Evolutionary conservation across 2,888 invertebrate genomes (phyloP).

Genomic region (Archips crataeganus): DNA sequence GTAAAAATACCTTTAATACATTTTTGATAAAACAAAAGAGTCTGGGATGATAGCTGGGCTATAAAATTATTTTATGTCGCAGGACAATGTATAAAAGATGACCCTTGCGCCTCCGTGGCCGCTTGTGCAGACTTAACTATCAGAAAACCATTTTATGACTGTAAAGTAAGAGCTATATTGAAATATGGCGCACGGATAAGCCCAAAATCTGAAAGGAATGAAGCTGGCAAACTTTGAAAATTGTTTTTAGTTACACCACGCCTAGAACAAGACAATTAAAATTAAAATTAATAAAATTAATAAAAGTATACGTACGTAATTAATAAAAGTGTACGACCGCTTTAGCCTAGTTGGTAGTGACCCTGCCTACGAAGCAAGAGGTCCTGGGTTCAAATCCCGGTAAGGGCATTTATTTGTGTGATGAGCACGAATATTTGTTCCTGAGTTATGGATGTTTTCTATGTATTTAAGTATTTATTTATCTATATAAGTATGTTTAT

Average conservation of each 20-base stretch:
- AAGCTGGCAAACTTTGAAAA: background rate
- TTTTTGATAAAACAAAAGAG: slow-evolving; percentile 29
- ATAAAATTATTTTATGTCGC: slow-evolving; percentile 60
- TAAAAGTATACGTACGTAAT: too few relatives aligned
- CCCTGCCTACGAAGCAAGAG: too few relatives aligned
- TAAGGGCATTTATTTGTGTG: too few relatives aligned
- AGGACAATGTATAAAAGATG: slow-evolving; percentile 56
- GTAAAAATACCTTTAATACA: slow-evolving; percentile 18
- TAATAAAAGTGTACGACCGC: too few relatives aligned
- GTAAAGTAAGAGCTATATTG: slow-evolving; percentile 38
- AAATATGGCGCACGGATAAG: background rate
- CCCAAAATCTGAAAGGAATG: background rate
- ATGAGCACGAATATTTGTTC: too few relatives aligned
- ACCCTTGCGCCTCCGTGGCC: slow-evolving; percentile 45
- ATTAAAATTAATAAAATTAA: too few relatives aligned
- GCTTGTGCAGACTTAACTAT: slow-evolving; percentile 48
- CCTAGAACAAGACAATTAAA: too few relatives aligned
- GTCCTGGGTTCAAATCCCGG: too few relatives aligned
- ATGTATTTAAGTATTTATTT: too few relatives aligned
- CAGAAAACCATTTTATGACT: slow-evolving; percentile 53
- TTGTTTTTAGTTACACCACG: background rate
- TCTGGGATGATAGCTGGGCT: slow-evolving; percentile 44
- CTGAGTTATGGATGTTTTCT: too few relatives aligned
- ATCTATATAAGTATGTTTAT: too few relatives aligned
- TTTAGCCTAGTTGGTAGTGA: too few relatives aligned